Conservation (phyloP, 2,113 vertebrate genomes). For the Turnix velox region DNA sequence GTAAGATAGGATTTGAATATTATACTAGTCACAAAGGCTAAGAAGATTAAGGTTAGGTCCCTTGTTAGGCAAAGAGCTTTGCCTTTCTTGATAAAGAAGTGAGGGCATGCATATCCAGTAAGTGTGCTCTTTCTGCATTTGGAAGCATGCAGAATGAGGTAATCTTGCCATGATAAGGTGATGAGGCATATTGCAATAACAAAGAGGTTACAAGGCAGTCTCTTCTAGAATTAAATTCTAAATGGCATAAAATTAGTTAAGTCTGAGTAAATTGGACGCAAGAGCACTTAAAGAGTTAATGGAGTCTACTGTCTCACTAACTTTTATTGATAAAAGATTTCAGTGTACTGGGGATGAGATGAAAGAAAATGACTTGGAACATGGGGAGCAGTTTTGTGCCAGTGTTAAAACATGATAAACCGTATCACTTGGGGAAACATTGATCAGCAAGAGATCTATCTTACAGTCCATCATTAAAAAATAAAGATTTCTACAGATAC, state of each 20-base stretch:
- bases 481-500: background rate
- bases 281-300: background rate
- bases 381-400: background rate
- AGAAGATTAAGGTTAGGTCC: background rate
- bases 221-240: background rate
- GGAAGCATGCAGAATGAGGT: background rate
- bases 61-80: background rate
- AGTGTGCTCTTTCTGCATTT: background rate
- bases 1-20: background rate
- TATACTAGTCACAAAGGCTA: background rate
- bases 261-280: background rate
- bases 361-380: background rate
- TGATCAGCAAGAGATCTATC: background rate
- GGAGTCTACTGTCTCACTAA: background rate
- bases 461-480: background rate
- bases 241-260: background rate
- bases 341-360: background rate
- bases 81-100: background rate
- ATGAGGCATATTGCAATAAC: background rate
- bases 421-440: background rate
- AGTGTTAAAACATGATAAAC: background rate
- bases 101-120: background rate
- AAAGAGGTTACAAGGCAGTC: background rate
- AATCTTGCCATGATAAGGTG: background rate
- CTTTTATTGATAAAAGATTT: background rate